These are phyloP conservation scores for Drymonia ruficornis DNA, from an alignment of 2,888 invertebrate species.

Conservation along the genomic window DNA sequence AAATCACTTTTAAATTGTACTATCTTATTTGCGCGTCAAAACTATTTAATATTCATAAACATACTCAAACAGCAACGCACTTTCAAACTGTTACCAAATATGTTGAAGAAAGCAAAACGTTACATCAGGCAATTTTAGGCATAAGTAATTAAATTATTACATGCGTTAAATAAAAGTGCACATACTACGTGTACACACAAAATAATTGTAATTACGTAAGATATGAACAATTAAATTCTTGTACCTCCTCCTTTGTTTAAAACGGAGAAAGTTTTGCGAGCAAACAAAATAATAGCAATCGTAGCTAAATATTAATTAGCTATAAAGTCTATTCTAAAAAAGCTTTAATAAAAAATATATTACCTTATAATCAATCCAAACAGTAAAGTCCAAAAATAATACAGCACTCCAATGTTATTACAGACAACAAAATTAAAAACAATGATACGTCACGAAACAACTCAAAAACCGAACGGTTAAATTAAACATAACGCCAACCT, in stretches of 20 bases:
- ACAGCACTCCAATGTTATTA: constrained; percentile 45
- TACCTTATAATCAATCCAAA: constrained; percentile 51
- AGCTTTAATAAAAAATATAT: constrained; percentile 26
- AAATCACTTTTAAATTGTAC: neutral
- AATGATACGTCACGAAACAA: constrained; percentile 67
- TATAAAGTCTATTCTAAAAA: constrained; percentile 13
- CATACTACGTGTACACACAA: constrained; percentile 17
- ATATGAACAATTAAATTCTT: constrained; percentile 24
- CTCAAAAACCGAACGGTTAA: constrained; percentile 76
- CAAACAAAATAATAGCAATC: constrained; percentile 8
- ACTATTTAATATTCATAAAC: constrained; percentile 20
- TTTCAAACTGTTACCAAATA: constrained; percentile 23
- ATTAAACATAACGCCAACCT: constrained; percentile 79
- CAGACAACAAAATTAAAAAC: constrained; percentile 53
- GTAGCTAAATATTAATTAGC: constrained; percentile 14
- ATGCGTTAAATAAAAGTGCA: constrained; percentile 24
- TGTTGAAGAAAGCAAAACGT: constrained; percentile 29
- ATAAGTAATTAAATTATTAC: constrained; percentile 30
- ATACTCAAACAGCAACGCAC: constrained; percentile 10
- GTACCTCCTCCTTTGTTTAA: constrained; percentile 27
- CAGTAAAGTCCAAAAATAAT: constrained; percentile 54
- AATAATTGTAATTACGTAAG: constrained; percentile 31
- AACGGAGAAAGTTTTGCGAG: constrained; percentile 25
- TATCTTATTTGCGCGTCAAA: neutral
- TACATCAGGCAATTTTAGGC: constrained; percentile 18